Base-by-base conservation (phyloP, 1,140 invertebrate species). In the Bombus superbus region DNA sequence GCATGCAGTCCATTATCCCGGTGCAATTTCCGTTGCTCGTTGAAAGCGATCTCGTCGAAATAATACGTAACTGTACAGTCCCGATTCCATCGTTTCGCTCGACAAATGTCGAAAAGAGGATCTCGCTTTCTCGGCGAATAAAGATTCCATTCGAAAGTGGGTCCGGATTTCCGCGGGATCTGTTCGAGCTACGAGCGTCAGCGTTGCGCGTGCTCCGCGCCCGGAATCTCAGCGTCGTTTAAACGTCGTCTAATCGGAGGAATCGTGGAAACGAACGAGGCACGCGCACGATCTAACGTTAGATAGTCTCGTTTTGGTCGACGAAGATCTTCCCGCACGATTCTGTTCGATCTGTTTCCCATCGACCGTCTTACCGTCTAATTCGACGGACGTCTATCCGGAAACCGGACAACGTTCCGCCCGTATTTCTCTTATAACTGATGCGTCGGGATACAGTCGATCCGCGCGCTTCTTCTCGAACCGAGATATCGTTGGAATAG, bases 261-360 rank as follows among this genome's bases (percentile, higher is more conserved):
- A 73, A 62, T 72, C 79, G 38, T 25, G 10, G 68, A 42, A 71
- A 53, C 44, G 66, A 11, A 22, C 22, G 28, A 28, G 71, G 28
- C 71, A 73, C 71, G 47, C 64, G 77, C 66, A n/a, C 66, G 77
- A 77, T 71, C 44, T 47, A 53, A 53, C 47, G 18, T 53, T 64
- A 78, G 78, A 77, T 32, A 22, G 77, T 38, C 57, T 77, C 77
- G 32, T 44, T 57, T 32, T 22, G 74, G 28, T 47, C 79, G 71
- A 71, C 38, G 53, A 86, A 78, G 64, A 86, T 89, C 86, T 79
- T 86, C 53, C 66, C n/a, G 53, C 25, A 71, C 44, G 75, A 78
- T 69, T 77, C 66, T 9, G 28, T 15, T 57, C 44, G 71, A 81
- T 72, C 64, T 47, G 47, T 71, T 85, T 64, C 6, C 47, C 47